Base-by-base conservation (phyloP, 2,888 invertebrate genomes). In the Dryococelus australis region DNA sequence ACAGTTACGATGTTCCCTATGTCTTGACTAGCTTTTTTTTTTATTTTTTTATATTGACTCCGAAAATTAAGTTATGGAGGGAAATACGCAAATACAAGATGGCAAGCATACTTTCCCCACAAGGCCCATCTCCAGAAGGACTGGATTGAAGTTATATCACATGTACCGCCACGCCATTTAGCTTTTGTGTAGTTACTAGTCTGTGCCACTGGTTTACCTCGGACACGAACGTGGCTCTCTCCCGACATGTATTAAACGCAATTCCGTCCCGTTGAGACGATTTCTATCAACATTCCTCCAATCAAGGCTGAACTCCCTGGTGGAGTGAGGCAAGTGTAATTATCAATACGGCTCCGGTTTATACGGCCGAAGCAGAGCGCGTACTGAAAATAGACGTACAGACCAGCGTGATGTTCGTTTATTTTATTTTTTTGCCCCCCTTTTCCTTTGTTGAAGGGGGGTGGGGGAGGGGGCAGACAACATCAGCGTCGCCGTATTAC, bases 391-490 rank as follows among this genome's bases (percentile, higher is more conserved):
- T 65, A 65, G 24, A 65, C 5, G 24, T 12, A 65, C 5, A 65
- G 4, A 65, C 24, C 20, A 24, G 16, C 65, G 65, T 24, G 65
- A 65, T 20, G 65, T 8, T 65, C 65, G n/a, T n/a, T n/a, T n/a
- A 65, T 65, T 65, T 20, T 65, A 8, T 24, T 16, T 16, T 16
- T 5, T 20, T 65, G 65, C 65, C 47, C 84, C 43, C 35, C 35
- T 43, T 43, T 35, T 43, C n/a, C 27, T 28, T 84, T 84, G 84
- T 43, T 84, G 84, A 84, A 84, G 20, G 43, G 84, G 84, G 84
- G 84, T 43, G 84, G 84, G 84, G 84, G 84, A 9, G 26, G 13
- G 51, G 13, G 85, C 85, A 51, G 85, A 47, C 85, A 43, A 85
- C 85, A n/a, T n/a, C 85, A 0, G 85, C 84, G 84, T 8, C 84